Base-by-base conservation (phyloP, 2,888 invertebrate genomes). In the Hydroisotoma schaefferi region DNA sequence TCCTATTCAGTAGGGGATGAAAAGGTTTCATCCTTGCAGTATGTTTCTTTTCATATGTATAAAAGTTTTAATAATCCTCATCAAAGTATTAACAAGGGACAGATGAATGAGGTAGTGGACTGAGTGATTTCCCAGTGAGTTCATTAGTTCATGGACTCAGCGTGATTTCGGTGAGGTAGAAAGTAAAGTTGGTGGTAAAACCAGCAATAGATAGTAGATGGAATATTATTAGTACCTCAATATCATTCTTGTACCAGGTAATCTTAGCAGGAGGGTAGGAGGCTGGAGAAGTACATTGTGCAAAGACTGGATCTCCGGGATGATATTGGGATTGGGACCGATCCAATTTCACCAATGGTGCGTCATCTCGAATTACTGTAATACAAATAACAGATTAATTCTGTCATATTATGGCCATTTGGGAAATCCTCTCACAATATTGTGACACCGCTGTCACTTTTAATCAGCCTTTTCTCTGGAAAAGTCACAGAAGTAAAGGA, bases 321-420 rank as follows among this genome's bases (percentile, higher is more conserved):
- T 70, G 68, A 47, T 68, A 70, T 63, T 68, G 62, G 49, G 59
- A 38, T 63, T 68, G 62, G 49, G 59, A 38, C 38, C 63, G 59
- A 52, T 68, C 65, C 65, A 67, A 57, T 57, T 63, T 61, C 47
- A 67, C 52, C 27, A 26, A 53, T 28, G 70, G 70, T 47, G 60
- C 60, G 59, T 64, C 68, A 61, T 67, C 68, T 62, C 64, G 67
- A 68, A 70, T 70, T 65, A 70, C 70, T 70, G 56, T 15, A 51
- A 57, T 47, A 37, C 40, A 61, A 61, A 61, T 61, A 61, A 47
- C 22, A 57, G 54, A 57, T 61, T 61, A 61, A 61, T 63, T 55
- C 56, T 38, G 43, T 46, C 55, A 57, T 43, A 55, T 40, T 4
- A n/a, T 15, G 20, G 40, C n/a, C 40, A 15, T 40, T 40, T 5